These are phyloP conservation scores for Brachyhypopomus gauderio DNA, from an alignment of 2,113 vertebrate genomes.

Conservation along the genomic window DNA sequence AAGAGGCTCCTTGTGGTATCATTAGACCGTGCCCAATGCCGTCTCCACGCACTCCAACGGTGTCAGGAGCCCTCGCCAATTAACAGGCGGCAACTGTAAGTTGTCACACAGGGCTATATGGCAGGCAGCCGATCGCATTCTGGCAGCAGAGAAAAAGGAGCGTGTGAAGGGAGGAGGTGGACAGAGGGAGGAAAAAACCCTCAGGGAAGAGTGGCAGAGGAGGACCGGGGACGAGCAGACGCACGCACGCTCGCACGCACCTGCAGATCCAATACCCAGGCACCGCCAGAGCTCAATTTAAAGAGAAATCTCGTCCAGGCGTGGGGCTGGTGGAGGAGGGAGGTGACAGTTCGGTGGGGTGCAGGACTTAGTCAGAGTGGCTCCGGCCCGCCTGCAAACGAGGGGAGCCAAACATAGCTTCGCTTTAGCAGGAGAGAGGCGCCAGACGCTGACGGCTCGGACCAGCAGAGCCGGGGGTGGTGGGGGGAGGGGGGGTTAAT, in stretches of 20 bases:
- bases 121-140: neutral
- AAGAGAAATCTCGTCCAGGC: constrained; percentile 12
- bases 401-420: neutral
- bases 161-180: neutral
- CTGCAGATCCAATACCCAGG: neutral
- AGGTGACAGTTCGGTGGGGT: constrained; percentile 16
- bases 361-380: neutral
- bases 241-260: constrained; percentile 10
- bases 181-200: constrained; percentile 26
- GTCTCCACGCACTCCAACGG: too few species aligned
- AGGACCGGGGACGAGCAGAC: neutral
- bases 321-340: constrained; percentile 5
- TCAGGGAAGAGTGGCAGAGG: constrained; percentile 12
- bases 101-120: constrained; percentile 2
- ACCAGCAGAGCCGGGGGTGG: too few species aligned
- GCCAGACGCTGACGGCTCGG: too few species aligned
- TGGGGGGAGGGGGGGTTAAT: too few species aligned
- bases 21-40: too few species aligned
- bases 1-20: too few species aligned
- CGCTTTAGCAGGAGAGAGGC: neutral
- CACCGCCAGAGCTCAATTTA: neutral
- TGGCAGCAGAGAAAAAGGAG: neutral
- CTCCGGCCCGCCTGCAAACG: constrained; percentile 8
- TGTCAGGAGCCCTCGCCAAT: too few species aligned
- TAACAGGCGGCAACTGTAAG: constrained; percentile 2